These are phyloP conservation scores for Rotaria macrura DNA, from an alignment of 2,888 invertebrate species.

Conservation along the genomic window DNA sequence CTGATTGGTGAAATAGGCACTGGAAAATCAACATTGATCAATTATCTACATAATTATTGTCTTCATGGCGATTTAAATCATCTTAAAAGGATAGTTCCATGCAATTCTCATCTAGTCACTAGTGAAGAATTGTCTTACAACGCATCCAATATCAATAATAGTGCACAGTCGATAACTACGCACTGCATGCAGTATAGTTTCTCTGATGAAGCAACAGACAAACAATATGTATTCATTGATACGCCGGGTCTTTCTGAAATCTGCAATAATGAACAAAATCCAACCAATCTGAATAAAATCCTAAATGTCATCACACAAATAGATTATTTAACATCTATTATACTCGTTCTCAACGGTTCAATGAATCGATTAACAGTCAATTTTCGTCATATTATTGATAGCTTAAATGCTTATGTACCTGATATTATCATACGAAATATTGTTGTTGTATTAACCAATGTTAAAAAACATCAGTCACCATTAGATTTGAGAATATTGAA, in stretches of 20 bases:
- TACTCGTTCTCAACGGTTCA: background rate
- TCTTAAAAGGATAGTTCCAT: background rate
- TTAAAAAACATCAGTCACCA: background rate
- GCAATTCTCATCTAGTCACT: background rate
- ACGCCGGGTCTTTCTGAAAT: background rate
- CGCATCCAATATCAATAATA: background rate
- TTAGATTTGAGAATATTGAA: background rate
- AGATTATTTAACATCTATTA: background rate
- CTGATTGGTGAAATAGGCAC: background rate
- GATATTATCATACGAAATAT: background rate
- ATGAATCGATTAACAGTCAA: background rate
- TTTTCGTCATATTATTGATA: background rate
- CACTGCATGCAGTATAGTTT: background rate
- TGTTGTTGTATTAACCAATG: background rate
- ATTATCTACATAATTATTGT: background rate
- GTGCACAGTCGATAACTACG: background rate
- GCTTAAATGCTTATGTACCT: background rate
- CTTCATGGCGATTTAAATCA: background rate
- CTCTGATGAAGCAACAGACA: background rate
- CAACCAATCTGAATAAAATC: background rate
- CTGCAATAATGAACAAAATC: background rate
- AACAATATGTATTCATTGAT: background rate
- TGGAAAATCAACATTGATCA: background rate
- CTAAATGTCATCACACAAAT: background rate
- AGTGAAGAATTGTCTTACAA: background rate